Percentiles rank a stretch among this genome's conserved stretches.
Evolutionary conservation across 2,113 vertebrate species (phyloP).

Genomic region (Crotalus helleri): DNA sequence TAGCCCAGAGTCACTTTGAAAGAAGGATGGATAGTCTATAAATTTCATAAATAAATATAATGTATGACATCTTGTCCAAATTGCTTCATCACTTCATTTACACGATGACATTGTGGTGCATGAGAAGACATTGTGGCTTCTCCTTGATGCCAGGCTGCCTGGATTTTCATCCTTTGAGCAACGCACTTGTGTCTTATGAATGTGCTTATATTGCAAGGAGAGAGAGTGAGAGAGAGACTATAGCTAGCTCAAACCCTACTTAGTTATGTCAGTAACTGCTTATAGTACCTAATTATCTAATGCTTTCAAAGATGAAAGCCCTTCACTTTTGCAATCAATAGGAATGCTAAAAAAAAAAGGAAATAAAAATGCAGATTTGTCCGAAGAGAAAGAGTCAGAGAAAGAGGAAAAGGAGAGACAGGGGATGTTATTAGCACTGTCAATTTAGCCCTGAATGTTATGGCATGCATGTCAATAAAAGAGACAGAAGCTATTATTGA

Average conservation of each 20-base stretch:
- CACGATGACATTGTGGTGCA: background rate
- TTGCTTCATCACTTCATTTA: background rate
- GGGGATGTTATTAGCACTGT: constrained; percentile 69
- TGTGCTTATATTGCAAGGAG: background rate
- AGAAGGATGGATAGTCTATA: background rate
- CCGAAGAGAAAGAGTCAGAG: constrained; percentile 50
- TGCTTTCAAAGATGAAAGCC: background rate
- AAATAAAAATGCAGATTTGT: constrained; percentile 51
- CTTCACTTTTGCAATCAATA: background rate
- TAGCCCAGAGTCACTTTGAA: background rate
- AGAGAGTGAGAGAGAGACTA: background rate
- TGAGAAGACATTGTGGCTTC: background rate
- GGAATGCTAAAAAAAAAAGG: background rate
- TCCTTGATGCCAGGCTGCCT: background rate
- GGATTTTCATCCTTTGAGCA: background rate
- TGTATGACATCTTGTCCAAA: background rate
- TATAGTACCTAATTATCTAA: background rate
- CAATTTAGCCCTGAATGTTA: constrained; percentile 69
- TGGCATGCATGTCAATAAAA: constrained; percentile 67
- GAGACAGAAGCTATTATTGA: constrained; percentile 78
- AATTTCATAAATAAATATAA: background rate
- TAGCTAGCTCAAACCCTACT: background rate
- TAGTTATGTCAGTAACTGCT: background rate
- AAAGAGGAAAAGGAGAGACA: constrained; percentile 27
- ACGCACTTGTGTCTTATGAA: background rate